Evolutionary conservation across 2,797 vertebrate genomes (phyloP), one percentile per base, ranked within the genome.

Genomic region (Characodon lateralis): DNA sequence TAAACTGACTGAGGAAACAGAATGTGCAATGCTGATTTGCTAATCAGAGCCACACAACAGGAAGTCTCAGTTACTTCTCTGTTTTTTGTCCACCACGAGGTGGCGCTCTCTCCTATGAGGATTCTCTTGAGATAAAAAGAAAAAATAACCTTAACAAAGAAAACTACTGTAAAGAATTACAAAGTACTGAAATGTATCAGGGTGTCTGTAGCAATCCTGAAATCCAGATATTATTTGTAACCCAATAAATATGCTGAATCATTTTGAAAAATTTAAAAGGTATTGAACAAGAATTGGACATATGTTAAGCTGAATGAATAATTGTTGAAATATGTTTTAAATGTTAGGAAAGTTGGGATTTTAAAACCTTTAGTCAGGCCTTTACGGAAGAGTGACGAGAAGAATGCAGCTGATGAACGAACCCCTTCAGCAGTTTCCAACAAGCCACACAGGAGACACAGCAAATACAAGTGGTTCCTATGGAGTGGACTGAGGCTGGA

Each of bases 21-120:
- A 51, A 65, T 59, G 41, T 65, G 26, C n/a, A 6, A 56, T 43
- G 46, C 9, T 16, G 73, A 13, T 71, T 31, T 71, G 63, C 43
- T 28, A 22, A 22, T 48, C 13, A 61, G 3, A 28, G 68, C 13
- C 61, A 66, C 39, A 26, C 59, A 28, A 72, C 39, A 80, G 58
- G 43, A 79, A 53, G 63, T n/a, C 3, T 24, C 6, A 5, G 4
- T 26, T 7, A 1, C 20, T 5, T 2, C 6, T 26, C 13, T 39
- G 18, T 9, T 24, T 76, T 69, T 6, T 31, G 6, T 51, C 1
- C 0, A 51, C 78, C 91, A 89, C 77, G 83, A 91, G 91, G 78
- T 87, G 87, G 88, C 5, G 75, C 50, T 69, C 53, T 81, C 22
- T n/a, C 18, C 66, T 43, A 53, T 43, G n/a, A 41, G 5, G 6